Base-by-base conservation (phyloP, 2,888 invertebrate species). In the Hypolimnas misippus region DNA sequence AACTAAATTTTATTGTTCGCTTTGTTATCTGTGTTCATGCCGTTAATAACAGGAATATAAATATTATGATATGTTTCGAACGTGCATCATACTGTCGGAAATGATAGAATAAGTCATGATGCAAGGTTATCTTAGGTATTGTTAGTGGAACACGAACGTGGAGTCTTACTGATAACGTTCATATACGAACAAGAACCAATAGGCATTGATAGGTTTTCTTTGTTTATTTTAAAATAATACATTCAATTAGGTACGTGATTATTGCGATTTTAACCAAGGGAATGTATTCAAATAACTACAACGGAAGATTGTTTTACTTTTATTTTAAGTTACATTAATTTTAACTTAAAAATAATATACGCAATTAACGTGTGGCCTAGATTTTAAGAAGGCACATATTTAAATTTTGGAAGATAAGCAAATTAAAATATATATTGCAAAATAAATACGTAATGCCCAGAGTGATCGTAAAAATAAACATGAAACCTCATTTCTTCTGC, bases 101-200 rank as follows among this genome's bases (percentile, higher is more conserved):
- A 54, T 54, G 40, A 54, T 42, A 54, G 54, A 35, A 38, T 8
- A 19, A 29, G 14, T 54, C 54, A 54, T 4, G 44, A 10, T 46
- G 38, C 40, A 54, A 42, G 54, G 54, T 54, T 54, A 54, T 54
- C 54, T 49, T 8, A 29, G 49, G n/a, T 49, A 14, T 14, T 49
- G 25, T 49, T 21, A 46, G 49, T 29, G 49, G 8, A 6, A 19
- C 19, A 49, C 14, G 8, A 29, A 49, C 14, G n/a, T 46, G 1
- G 4, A 46, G 44, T 21, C 3, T 49, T 49, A 29, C 49, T 49
- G 49, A 49, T 49, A 49, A 49, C 49, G 14, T 0, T 8, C n/a
- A 49, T 29, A 25, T 2, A 29, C 49, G 29, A 25, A 49, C 25
- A 8, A 49, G 16, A 14, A 49, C 10, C 44, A 44, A 44, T 44